These are phyloP conservation scores for Hylaea fasciaria DNA, from an alignment of 2,888 invertebrate genomes.

Conservation along the genomic window DNA sequence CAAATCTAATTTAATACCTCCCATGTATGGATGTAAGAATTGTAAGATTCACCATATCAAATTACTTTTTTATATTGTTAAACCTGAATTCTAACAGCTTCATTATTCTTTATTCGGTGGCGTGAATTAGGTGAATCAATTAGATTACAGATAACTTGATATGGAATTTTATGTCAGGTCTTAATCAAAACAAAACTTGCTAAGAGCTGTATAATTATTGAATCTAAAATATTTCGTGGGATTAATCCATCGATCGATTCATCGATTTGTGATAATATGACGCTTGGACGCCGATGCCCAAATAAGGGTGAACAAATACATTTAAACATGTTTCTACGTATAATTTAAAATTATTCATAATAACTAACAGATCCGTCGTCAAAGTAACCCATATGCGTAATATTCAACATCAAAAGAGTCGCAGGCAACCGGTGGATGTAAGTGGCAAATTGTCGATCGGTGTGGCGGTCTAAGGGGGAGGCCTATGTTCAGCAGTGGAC, in stretches of 20 bases:
- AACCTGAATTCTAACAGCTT: constrained; percentile 32
- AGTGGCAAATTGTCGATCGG: too few species aligned
- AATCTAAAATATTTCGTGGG: constrained; percentile 1
- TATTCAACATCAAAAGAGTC: too few species aligned
- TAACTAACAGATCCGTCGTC: too few species aligned
- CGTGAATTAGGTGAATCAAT: constrained; percentile 33
- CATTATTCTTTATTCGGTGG: constrained; percentile 27
- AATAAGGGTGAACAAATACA: constrained; percentile 3
- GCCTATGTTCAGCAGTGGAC: too few species aligned
- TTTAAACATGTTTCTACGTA: constrained; percentile 2
- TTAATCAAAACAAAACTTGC: too few species aligned
- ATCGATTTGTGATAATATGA: constrained; percentile 12
- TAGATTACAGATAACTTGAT: constrained; percentile 12
- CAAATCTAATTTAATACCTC: constrained; percentile 19
- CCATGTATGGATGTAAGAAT: constrained; percentile 27
- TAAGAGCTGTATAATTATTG: too few species aligned
- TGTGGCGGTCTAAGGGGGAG: too few species aligned
- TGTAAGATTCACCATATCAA: constrained; percentile 22
- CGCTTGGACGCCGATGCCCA: constrained; percentile 5
- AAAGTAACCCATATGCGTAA: too few species aligned
- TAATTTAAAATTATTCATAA: neutral
- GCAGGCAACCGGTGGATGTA: too few species aligned
- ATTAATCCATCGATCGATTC: constrained; percentile 11
- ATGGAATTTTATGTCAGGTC: constrained; percentile 15
- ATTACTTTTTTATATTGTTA: constrained; percentile 27